Evolutionary conservation across 2,113 vertebrate species (phyloP), one percentile per base, ranked within the genome.

Genomic region (Phaethon lepturus): DNA sequence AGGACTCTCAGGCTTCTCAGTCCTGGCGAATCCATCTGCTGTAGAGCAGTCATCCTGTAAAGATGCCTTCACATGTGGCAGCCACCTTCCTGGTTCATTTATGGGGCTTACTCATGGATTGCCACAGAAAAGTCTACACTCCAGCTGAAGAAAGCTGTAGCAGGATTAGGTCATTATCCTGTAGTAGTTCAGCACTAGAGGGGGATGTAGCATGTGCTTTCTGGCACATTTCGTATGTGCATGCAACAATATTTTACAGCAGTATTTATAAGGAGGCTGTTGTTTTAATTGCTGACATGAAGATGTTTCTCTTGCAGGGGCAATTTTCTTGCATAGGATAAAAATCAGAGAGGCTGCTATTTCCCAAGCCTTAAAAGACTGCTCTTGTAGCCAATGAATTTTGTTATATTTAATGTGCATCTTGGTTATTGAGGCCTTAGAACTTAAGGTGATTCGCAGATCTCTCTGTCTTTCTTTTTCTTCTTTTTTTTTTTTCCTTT

Each of bases 191-290:
- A 94, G 96, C 96, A 96, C 96, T 97, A 97, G 96, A 94, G 96
- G 96, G 96, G 28, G 96, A 94, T 97, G 63, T 96, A 91, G 95
- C 96, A 95, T 45, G 26, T 92, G 66, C 92, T 97, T 96, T 96
- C 74, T 74, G 88, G 84, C 62, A 73, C 12, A 3, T 76, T 94
- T 82, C 2, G 2, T 79, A 40, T 4, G 38, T 52, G 53, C 40
- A 25, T n/a, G 73, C 56, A 93, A 64, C 81, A 64, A 35, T 94
- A 79, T 96, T 93, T 95, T 94, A 91, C 67, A 93, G 69, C 66
- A 29, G 53, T 62, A 68, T 95, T 95, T 92, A 91, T 63, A 80
- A 91, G 93, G 64, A 95, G 91, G 73, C 69, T 95, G 90, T 3
- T 92, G 66, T 91, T 91, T 74, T 91, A 86, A 95, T 92, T 95